Conservation (phyloP, 2,888 invertebrate genomes). For the Copidosoma aretas region DNA sequence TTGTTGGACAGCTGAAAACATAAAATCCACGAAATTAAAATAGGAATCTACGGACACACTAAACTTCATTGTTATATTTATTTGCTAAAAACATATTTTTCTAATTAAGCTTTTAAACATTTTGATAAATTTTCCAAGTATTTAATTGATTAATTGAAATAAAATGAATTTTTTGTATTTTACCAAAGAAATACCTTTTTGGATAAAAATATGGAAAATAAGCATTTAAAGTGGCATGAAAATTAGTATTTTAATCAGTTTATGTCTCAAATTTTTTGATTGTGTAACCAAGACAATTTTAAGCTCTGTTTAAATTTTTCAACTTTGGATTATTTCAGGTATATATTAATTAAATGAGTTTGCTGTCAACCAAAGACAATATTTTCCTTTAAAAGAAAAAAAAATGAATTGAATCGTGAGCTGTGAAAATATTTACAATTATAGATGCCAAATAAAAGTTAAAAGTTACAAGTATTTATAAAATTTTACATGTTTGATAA, state of each 20-base stretch:
- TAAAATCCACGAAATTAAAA: constrained; percentile 9
- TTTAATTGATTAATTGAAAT: background rate
- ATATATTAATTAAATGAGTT: constrained; percentile 14
- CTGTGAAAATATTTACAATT: constrained; percentile 16
- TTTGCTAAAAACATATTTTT: constrained; percentile 19
- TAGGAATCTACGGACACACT: constrained; percentile 15
- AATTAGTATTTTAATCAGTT: background rate
- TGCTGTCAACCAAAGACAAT: constrained; percentile 31
- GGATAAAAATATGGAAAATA: too few relatives aligned
- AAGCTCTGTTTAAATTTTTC: constrained; percentile 29
- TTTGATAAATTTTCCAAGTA: too few relatives aligned
- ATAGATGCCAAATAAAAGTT: constrained; percentile 35
- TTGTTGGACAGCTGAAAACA: constrained; percentile 52
- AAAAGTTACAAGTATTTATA: constrained; percentile 32
- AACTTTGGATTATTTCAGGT: constrained; percentile 11
- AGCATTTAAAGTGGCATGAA: background rate
- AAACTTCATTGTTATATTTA: constrained; percentile 26
- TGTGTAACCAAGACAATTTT: background rate
- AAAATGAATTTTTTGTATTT: too few relatives aligned
- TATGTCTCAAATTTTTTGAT: background rate
- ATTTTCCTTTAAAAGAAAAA: constrained; percentile 11
- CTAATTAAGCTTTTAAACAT: background rate
- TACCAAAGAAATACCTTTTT: too few relatives aligned
- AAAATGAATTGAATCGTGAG: constrained; percentile 23
- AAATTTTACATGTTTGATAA: constrained; percentile 39